Base-by-base conservation (phyloP, 2,888 invertebrate species). In the Papilio protenor region DNA sequence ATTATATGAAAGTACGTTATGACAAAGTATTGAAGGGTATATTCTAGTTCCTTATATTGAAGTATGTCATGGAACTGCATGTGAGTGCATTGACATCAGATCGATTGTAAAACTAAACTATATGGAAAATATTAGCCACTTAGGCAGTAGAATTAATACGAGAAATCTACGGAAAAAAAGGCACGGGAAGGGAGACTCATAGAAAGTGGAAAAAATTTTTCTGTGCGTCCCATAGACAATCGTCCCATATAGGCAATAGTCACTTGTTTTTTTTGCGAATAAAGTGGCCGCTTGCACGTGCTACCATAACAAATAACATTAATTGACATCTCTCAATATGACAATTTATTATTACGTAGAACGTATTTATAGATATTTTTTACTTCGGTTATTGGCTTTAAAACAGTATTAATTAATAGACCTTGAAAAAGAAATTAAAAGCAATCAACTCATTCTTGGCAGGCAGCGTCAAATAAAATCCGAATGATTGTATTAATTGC, bases 21-120 rank as follows among this genome's bases (percentile, higher is more conserved):
- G 18, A 49, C 12, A 16, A 11, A 27, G 12, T 3, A 23, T 8
- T 16, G 1, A 3, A 6, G 8, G 8, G 27, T 27, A 4, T 61
- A 2, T 27, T 61, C 14, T 70, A 70, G 21, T 47, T 40, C 47
- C 14, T 4, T 47, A 47, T 1, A 59, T 47, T 23, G 18, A 55
- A 75, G 33, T 75, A 40, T 49, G 75, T 52, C 75, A 66, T 11
- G 69, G 69, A 40, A 23, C 8, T 75, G 66, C 55, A 75, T 52
- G 75, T 8, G 21, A 23, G 75, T 75, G 75, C 66, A 75, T 66
- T 75, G 52, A 75, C 75, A 40, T 69, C 1, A 11, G 33, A 69
- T 69, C 75, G 69, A 75, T 57, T 49, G 21, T 23, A 49, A 64
- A 52, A 27, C 49, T 52, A 52, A 23, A 23, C 61, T 27, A 12